These are phyloP conservation scores for Cydia amplana DNA, from an alignment of 1,140 invertebrate genomes.

Conservation along the genomic window DNA sequence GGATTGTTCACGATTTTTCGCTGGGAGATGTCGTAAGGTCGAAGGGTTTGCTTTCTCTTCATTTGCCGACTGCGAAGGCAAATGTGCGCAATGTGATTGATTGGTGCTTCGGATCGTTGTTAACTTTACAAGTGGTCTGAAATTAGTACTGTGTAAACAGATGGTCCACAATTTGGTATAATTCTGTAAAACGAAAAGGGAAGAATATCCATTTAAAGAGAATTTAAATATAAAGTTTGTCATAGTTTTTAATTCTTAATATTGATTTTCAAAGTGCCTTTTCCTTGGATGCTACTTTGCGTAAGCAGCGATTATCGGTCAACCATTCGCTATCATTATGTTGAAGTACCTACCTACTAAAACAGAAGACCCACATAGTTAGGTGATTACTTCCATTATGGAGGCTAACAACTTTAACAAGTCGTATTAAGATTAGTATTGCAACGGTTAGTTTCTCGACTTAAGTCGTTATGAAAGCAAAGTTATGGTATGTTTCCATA, in stretches of 20 bases:
- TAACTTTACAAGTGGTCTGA: background rate
- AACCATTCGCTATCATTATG: slow-evolving; percentile 3
- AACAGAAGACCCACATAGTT: background rate
- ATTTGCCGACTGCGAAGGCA: background rate
- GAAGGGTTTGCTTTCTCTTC: slow-evolving; percentile 20
- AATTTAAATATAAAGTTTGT: too few relatives aligned
- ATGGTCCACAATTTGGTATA: too few relatives aligned
- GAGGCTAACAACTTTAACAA: background rate
- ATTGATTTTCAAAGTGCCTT: background rate
- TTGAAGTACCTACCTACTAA: background rate
- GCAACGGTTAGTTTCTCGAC: background rate
- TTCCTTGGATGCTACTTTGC: slow-evolving; percentile 5
- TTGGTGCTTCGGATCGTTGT: background rate
- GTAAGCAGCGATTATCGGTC: background rate
- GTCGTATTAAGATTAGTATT: background rate
- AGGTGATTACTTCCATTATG: background rate
- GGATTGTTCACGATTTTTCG: slow-evolving; percentile 20
- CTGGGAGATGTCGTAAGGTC: slow-evolving; percentile 15
- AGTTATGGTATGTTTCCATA: background rate
- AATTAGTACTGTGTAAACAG: background rate
- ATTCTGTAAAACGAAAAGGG: too few relatives aligned
- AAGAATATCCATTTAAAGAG: too few relatives aligned
- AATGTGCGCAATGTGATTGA: background rate
- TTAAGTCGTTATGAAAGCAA: background rate
- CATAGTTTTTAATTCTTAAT: too few relatives aligned